A percentile compares a stretch with the other conserved stretches of the same genome.
Evolutionary conservation across 2,797 vertebrate genomes (phyloP).

Genomic region (Squalus acanthias): DNA sequence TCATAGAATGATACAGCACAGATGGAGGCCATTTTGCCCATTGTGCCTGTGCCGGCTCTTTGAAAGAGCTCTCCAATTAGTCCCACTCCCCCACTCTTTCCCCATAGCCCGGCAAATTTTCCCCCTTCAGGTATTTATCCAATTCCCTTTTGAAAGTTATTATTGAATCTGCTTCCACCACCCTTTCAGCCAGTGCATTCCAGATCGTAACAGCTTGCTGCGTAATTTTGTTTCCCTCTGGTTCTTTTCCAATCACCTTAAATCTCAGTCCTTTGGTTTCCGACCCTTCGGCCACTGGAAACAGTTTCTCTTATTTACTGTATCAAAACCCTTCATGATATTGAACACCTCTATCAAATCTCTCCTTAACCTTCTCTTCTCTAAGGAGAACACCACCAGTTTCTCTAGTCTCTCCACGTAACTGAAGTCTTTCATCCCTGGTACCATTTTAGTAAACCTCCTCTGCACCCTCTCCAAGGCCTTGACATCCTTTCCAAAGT

Average conservation of each 20-base stretch:
- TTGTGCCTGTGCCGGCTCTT: too few relatives aligned
- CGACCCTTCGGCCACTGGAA: neutral
- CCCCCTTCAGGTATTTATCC: neutral
- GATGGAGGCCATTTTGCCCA: too few relatives aligned
- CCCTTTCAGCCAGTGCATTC: neutral
- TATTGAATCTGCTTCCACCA: neutral
- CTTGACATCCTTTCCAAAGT: neutral
- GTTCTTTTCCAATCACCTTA: neutral
- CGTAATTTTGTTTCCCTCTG: neutral
- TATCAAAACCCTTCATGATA: neutral
- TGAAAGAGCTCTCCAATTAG: too few relatives aligned
- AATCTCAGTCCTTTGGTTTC: neutral
- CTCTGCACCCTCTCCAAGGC: neutral
- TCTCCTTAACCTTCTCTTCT: neutral
- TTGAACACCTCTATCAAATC: neutral
- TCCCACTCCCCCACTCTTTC: neutral
- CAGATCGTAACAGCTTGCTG: neutral
- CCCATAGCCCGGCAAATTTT: neutral
- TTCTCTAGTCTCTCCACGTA: neutral
- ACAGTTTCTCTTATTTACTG: neutral
- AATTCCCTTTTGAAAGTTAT: neutral
- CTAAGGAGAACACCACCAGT: neutral
- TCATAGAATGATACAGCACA: too few relatives aligned
- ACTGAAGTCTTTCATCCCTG: neutral
- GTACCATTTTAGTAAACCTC: neutral